Evolutionary conservation across 2,888 invertebrate species (phyloP).

Genomic region (Hemistola chrysoprasaria): DNA sequence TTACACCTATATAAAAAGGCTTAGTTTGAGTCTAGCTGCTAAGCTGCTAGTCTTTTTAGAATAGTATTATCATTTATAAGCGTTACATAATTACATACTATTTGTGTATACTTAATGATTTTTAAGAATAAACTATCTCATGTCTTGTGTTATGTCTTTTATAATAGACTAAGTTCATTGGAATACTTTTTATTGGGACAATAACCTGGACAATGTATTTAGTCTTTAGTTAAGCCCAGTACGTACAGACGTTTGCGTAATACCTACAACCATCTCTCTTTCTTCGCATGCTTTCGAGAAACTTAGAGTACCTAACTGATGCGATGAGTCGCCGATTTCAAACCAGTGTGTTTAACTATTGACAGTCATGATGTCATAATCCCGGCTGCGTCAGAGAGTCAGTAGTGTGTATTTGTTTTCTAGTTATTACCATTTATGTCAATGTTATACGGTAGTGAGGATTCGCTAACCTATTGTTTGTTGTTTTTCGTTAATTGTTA

Average conservation of each 20-base stretch:
- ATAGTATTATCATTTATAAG: no score
- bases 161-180: no score
- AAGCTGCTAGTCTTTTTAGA: no score
- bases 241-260: constrained; percentile 21
- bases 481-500: background rate
- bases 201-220: no score
- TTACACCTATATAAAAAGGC: no score
- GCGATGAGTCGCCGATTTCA: constrained; percentile 15
- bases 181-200: no score
- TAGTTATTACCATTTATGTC: constrained; percentile 26
- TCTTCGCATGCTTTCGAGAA: constrained; percentile 22
- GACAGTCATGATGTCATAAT: constrained; percentile 26
- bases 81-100: no score
- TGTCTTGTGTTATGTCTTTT: no score
- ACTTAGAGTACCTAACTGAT: constrained; percentile 15
- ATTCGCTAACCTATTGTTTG: constrained; percentile 4
- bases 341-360: constrained; percentile 17
- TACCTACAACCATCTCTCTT: constrained; percentile 5
- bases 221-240: no score
- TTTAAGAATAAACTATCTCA: no score
- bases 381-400: constrained; percentile 10
- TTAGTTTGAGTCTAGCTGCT: no score
- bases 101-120: no score
- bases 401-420: constrained; percentile 22
- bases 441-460: constrained; percentile 14